Percentiles rank a stretch among this genome's conserved stretches.
Conservation (phyloP, 2,113 vertebrate species). For the Dasyornis broadbenti region DNA sequence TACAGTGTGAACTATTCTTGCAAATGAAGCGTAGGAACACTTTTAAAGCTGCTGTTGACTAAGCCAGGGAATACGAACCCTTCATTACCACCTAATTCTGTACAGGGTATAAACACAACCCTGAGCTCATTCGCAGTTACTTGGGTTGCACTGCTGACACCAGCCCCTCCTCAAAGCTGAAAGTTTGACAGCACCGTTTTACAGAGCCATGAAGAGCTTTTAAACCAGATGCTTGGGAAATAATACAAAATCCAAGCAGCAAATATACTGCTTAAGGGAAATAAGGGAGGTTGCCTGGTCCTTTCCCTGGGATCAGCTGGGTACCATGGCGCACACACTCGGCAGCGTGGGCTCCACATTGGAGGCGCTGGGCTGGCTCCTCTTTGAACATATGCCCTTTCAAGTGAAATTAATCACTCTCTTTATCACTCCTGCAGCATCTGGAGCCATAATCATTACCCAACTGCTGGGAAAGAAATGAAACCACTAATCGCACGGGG, state of each 20-base stretch:
- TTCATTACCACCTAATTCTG: neutral
- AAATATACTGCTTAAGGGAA: neutral
- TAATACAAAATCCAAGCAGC: neutral
- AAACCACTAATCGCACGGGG: constrained; percentile 85
- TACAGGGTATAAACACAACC: neutral
- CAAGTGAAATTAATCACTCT: constrained; percentile 95
- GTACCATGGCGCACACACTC: constrained; percentile 33
- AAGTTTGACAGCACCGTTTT: neutral
- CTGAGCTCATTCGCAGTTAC: neutral
- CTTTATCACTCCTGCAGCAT: constrained; percentile 89
- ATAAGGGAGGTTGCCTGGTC: neutral
- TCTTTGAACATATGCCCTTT: constrained; percentile 86
- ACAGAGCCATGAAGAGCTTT: neutral
- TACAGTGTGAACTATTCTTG: neutral
- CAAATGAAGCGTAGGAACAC: neutral
- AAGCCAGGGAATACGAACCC: neutral
- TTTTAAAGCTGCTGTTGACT: neutral
- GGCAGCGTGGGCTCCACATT: constrained; percentile 55
- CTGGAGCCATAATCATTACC: constrained; percentile 86
- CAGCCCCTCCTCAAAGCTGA: neutral
- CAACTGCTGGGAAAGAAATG: constrained; percentile 91
- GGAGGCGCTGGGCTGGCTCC: constrained; percentile 68
- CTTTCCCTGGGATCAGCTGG: constrained; percentile 30
- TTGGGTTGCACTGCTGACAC: neutral
- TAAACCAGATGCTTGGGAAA: neutral